Evolutionary conservation across 2,888 invertebrate species (phyloP).

Genomic region (Brenthis daphne): DNA sequence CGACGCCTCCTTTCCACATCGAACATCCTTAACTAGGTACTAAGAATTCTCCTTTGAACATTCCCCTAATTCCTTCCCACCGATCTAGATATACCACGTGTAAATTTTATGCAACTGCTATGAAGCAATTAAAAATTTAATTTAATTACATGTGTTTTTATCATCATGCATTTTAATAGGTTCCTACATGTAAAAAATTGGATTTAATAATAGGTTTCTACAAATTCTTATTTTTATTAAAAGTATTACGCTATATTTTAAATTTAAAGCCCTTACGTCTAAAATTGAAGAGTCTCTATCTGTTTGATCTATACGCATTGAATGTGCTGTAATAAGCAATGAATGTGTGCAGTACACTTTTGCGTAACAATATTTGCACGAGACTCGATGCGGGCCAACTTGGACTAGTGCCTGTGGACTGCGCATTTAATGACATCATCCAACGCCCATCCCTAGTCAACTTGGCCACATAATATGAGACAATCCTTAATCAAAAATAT

Average conservation of each 20-base stretch:
- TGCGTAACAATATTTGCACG: conserved; percentile 31
- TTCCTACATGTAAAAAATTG: too few relatives aligned
- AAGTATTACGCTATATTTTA: background rate
- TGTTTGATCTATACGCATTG: conserved; percentile 14
- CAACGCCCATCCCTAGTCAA: conserved; percentile 28
- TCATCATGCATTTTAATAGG: too few relatives aligned
- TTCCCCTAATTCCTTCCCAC: conserved; percentile 70
- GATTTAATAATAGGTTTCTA: too few relatives aligned
- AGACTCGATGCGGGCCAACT: conserved; percentile 48
- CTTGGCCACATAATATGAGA: conserved; percentile 20
- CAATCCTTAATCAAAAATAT: conserved; percentile 11
- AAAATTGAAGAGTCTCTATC: background rate
- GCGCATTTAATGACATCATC: conserved; percentile 60
- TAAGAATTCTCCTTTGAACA: conserved; percentile 77
- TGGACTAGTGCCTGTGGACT: conserved; percentile 53
- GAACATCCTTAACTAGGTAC: conserved; percentile 80
- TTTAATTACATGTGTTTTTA: too few relatives aligned
- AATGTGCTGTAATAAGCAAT: conserved; percentile 3
- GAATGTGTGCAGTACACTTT: conserved; percentile 10
- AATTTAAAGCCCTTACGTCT: background rate
- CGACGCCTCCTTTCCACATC: conserved; percentile 80
- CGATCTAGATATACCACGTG: conserved; percentile 70
- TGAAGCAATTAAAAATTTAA: conserved; percentile 8
- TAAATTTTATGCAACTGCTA: conserved; percentile 19
- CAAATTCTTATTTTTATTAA: background rate